Base-by-base conservation (phyloP, 1,140 invertebrate genomes). In the Neodiprion lecontei region DNA sequence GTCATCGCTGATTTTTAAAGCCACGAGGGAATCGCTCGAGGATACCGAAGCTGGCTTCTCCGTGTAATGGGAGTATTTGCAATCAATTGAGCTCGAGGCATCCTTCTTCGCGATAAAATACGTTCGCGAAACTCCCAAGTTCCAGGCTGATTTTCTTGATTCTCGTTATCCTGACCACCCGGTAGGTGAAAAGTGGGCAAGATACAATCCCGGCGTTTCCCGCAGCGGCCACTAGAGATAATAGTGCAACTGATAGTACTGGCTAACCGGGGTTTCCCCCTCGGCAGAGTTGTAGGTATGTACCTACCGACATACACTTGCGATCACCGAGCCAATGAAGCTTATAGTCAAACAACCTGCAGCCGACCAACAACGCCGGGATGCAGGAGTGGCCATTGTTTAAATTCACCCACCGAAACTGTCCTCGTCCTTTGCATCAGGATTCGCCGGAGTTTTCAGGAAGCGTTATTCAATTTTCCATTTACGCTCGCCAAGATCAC, bases 231-330 rank as follows among this genome's bases (percentile, higher is more conserved):
- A 82, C 76, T 79, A 72, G 76, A 82, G 84, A 86, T 88, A 88
- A 88, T 88, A 85, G 85, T 82, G 83, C 85, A 86, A 88, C 86
- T 87, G 87, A 88, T 88, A 87, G 85, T 82, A 81, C 82, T 78
- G 83, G 85, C 84, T 84, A 86, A 85, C 81, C 82, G 75, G 80
- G 81, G 77, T 3, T 77, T 79, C 76, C 79, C 78, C 76, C 81
- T 76, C 65, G 69, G 72, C 76, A 70, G 72, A 40, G 28, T 40
- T 40, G 28, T 40, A 40, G 28, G 28, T 40, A 40, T 71, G 73
- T 73, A 61, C 75, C 74, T 74, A 79, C 70, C 75, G 75, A 68
- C 78, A 69, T 79, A 77, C 79, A 61, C 53, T 61, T 17, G n/a
- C 9, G 53, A 61, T 17, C 53, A 61, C 53, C 53, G 53, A 61